Evolutionary conservation across 2,888 invertebrate genomes (phyloP), one percentile per base, ranked within the genome.

Genomic region (Drosophila maculinotata): DNA sequence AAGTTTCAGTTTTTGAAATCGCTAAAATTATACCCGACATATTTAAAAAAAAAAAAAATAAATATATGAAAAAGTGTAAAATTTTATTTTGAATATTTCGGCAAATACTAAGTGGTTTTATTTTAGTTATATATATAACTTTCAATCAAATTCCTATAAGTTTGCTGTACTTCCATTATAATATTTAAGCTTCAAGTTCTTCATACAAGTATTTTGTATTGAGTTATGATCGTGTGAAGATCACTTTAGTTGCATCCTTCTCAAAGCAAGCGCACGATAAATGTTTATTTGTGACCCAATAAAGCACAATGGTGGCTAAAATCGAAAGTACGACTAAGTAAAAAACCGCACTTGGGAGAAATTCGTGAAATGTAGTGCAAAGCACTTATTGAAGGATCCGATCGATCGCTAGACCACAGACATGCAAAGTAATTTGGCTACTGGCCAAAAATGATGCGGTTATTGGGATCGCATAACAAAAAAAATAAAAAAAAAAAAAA

Each of bases 321-420:
- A 81, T 77, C 84, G 81, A 81, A 81, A 81, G 81, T 81, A 57
- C 15, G 30, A 14, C 25, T 7, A 35, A 38, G 38, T 33, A 74
- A 20, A 4, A 20, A 20, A 80, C 74, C 77, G 39, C 87, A 83
- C 47, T 59, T 7, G 48, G 52, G 57, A 63, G 52, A 71, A 70
- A 70, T 70, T 65, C 51, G 23, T n/a, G n/a, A n/a, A n/a, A n/a
- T n/a, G n/a, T n/a, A n/a, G 38, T 45, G 36, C 42, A 45, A 30
- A 59, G 47, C 52, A 45, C 30, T 60, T 52, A 62, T 10, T 7
- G 42, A 45, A 49, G 38, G 38, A 57, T 45, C 20, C 30, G 1
- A 12, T 14, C 31, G 45, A 30, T 42, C 73, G 53, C 60, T 87
- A 80, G 87, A 87, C 81, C 81, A 87, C 81, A 81, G 75, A 86